Evolutionary conservation across 2,888 invertebrate genomes (phyloP).

Genomic region (Panorpa germanica): DNA sequence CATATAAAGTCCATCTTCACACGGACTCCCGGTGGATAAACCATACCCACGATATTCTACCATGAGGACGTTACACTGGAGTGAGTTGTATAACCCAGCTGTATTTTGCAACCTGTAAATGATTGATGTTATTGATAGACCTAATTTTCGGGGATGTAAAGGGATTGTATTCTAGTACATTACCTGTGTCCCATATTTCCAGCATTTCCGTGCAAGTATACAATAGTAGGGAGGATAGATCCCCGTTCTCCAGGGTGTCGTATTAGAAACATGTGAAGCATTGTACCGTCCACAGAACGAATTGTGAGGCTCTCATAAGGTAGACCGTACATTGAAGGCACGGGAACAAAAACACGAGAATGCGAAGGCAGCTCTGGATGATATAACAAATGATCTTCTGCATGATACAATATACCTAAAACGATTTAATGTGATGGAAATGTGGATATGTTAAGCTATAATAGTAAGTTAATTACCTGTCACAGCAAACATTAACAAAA

Average conservation of each 20-base stretch:
- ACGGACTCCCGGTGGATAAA: slow-evolving; percentile 71
- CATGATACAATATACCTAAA: slow-evolving; percentile 64
- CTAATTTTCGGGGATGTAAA: not conserved
- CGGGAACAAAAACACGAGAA: slow-evolving; percentile 71
- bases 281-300: slow-evolving; percentile 54
- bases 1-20: slow-evolving; percentile 68
- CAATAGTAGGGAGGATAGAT: slow-evolving; percentile 57
- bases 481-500: slow-evolving; percentile 46
- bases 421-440: slow-evolving; percentile 12
- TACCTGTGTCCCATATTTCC: slow-evolving; percentile 90
- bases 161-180: slow-evolving; percentile 9
- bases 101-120: slow-evolving; percentile 59
- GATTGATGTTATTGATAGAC: not conserved
- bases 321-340: slow-evolving; percentile 68
- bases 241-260: slow-evolving; percentile 48
- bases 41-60: slow-evolving; percentile 95
- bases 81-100: slow-evolving; percentile 62
- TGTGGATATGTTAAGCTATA: slow-evolving; percentile 5
- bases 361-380: slow-evolving; percentile 81
- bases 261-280: slow-evolving; percentile 66
- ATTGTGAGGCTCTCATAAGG: slow-evolving; percentile 72
- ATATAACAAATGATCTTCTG: slow-evolving; percentile 71
- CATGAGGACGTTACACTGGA: slow-evolving; percentile 73
- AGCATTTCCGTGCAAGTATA: slow-evolving; percentile 92
- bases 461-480: slow-evolving; percentile 35